Base-by-base conservation (phyloP, 2,888 invertebrate species). In the Nineta flava region DNA sequence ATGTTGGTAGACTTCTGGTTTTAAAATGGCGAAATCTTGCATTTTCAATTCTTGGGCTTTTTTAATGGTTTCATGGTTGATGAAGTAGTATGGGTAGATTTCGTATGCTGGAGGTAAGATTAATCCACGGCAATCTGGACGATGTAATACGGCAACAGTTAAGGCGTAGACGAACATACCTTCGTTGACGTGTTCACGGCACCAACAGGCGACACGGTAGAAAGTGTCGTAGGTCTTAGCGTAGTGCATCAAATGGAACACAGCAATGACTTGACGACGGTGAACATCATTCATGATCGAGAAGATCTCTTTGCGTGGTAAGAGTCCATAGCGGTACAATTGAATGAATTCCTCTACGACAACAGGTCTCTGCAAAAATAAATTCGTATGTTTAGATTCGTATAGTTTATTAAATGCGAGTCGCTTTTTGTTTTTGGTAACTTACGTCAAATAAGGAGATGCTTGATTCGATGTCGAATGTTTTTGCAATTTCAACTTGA, bases 151-250 rank as follows among this genome's bases (percentile, higher is more conserved):
- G 12, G 79, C 81, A 19, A 75, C 66, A 51, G 73, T 73, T 49
- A 81, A 63, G 5, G 80, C 75, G 57, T 83, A 80, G 44, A 79
- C 70, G 62, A 77, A 86, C 60, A 84, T 69, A 49, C 74, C 76
- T 63, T 83, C 81, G 62, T 86, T 87, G 51, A 82, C 66, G 54
- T 74, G 67, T 49, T 78, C 68, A 50, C 83, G 79, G 19, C 82
- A 72, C 72, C 78, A 82, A 38, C 77, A 75, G 34, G 81, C 82
- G 9, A 80, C 78, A 56, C 75, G 74, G 62, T 75, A 73, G 69
- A 87, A 83, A 35, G 79, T 79, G 19, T 76, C 72, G 62, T 75
- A 84, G 61, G 82, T 78, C 62, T 81, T 81, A 55, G 84, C 81
- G 50, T 78, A 77, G 67, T 74, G 75, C 55, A 87, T 71, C 50